Evolutionary conservation across 2,113 vertebrate species (phyloP).

Genomic region (Notarius quadriscutis): DNA sequence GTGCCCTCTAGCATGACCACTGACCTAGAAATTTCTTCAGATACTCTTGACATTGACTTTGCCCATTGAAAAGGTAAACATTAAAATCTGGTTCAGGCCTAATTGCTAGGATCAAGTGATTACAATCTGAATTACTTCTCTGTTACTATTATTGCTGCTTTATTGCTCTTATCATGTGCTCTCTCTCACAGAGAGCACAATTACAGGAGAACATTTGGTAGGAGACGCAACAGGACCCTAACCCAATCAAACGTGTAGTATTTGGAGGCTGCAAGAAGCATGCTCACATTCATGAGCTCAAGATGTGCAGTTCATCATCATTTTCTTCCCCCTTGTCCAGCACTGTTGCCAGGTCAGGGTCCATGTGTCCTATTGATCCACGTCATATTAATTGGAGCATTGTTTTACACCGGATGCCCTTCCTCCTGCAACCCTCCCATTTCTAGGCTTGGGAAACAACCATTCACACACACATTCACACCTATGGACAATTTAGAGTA

Average conservation of each 20-base stretch:
- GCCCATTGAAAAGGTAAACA: background rate
- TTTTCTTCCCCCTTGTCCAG: too few relatives aligned
- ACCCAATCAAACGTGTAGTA: background rate
- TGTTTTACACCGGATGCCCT: too few relatives aligned
- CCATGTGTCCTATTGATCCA: too few relatives aligned
- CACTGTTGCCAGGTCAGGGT: too few relatives aligned
- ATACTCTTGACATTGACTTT: constrained; percentile 12
- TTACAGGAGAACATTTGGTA: background rate
- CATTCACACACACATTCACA: too few relatives aligned
- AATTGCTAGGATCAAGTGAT: background rate
- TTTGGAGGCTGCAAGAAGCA: background rate
- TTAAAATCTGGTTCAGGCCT: background rate
- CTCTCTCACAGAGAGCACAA: background rate
- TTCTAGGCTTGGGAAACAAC: too few relatives aligned
- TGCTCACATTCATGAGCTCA: background rate
- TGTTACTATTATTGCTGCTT: background rate
- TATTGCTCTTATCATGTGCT: background rate
- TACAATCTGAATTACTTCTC: background rate
- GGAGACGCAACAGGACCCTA: background rate
- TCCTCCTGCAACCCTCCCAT: too few relatives aligned
- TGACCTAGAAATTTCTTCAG: background rate
- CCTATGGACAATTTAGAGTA: too few relatives aligned
- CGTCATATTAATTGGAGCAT: too few relatives aligned
- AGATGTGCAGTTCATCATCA: background rate
- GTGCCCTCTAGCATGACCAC: constrained; percentile 17